Evolutionary conservation across 2,888 invertebrate genomes (phyloP).

Genomic region (Phortica magna): DNA sequence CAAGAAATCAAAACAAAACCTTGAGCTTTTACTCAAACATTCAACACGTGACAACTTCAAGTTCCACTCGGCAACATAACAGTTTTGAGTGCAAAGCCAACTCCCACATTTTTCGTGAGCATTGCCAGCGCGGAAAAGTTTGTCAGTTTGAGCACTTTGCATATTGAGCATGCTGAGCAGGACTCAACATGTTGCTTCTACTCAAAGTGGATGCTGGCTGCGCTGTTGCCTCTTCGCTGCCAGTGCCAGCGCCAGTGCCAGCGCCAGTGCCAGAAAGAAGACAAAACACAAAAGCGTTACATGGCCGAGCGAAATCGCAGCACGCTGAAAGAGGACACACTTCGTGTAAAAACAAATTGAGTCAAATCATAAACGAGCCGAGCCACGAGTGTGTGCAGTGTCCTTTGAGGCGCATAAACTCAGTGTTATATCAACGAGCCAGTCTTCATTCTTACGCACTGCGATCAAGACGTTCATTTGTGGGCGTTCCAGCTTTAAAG

Average conservation of each 20-base stretch:
- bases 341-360: slow-evolving; percentile 23
- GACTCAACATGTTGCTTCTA: slow-evolving; percentile 67
- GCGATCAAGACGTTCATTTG: slow-evolving; percentile 24
- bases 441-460: slow-evolving; percentile 26
- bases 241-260: not conserved
- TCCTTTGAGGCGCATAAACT: slow-evolving; percentile 21
- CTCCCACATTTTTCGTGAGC: slow-evolving; percentile 24
- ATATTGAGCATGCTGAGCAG: not conserved
- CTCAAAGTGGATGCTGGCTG: slow-evolving; percentile 1
- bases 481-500: slow-evolving; percentile 22
- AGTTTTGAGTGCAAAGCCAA: slow-evolving; percentile 49
- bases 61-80: slow-evolving; percentile 8
- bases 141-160: not conserved
- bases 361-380: not conserved
- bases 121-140: slow-evolving; percentile 7
- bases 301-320: too few species aligned
- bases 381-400: slow-evolving; percentile 6
- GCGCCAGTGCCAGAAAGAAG: not conserved
- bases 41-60: slow-evolving; percentile 64
- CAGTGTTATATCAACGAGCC: slow-evolving; percentile 14
- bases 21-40: slow-evolving; percentile 60
- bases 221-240: not conserved
- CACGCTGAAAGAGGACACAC: not conserved
- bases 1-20: slow-evolving; percentile 31
- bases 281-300: too few species aligned